Base-by-base conservation (phyloP, 2,113 vertebrate species). In the Neodon shergylaensis region DNA sequence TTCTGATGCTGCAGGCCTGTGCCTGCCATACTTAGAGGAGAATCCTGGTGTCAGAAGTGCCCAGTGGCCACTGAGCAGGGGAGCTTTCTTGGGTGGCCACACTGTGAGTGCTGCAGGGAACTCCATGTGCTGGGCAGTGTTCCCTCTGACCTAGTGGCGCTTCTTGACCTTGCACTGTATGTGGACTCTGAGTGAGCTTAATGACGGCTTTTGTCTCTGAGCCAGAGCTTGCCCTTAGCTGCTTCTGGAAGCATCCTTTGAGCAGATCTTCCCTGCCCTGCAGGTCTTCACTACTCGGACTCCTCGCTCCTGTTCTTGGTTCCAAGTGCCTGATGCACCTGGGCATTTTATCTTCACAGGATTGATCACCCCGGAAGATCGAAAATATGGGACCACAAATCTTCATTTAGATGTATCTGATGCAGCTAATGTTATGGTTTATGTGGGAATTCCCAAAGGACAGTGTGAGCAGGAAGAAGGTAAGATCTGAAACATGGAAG, bases 391-490 rank as follows among this genome's bases (percentile, higher is more conserved):
- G 84, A 99, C 99, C 33, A 99, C 99, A 33, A 99, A 99, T 92
- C 98, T 99, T 8, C 99, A 99, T 74, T 90, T 99, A 65, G 99
- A 99, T 22, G 98, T 99, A 33, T 99, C 99, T 24, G 99, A 99
- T 6, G 99, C 99, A 14, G 98, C 98, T 7, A 99, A 99, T 0
- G 98, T 99, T 24, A 99, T 99, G 99, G 99, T 99, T 22, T 99
- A 99, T 0, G 99, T 99, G 90, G 99, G 99, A 0, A 99, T 99
- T 95, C 99, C 99, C 78, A 98, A 98, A 81, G 99, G 98, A 79
- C 98, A 99, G 94, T 96, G 97, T 63, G 98, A 99, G 33, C 98
- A 99, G 26, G 99, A 99, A 87, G 98, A 99, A 97, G 99, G 99
- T 99, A 72, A 66, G 93, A 2, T 39, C 42, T 49, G 70, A n/a